Conservation (phyloP, 2,888 invertebrate species). For the Scotopteryx bipunctaria region DNA sequence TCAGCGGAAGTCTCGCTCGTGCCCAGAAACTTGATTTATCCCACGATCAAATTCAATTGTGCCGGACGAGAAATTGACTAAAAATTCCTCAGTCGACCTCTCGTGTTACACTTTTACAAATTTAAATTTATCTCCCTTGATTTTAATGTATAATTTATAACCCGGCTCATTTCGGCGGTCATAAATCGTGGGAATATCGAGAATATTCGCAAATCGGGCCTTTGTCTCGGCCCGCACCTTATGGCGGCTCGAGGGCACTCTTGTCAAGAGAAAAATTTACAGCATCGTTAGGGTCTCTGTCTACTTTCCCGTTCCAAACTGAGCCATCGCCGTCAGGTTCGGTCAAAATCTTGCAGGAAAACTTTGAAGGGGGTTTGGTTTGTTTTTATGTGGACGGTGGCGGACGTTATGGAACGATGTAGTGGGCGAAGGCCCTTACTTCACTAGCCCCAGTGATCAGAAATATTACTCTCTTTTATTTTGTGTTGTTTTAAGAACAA, state of each 20-base stretch:
- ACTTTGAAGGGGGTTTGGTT: no score
- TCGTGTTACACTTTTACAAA: conserved; percentile 49
- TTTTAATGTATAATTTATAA: conserved; percentile 35
- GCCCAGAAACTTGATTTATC: conserved; percentile 74
- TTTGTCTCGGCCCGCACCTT: conserved; percentile 12
- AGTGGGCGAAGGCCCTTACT: no score
- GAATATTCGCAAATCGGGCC: conserved; percentile 12
- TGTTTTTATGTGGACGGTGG: no score
- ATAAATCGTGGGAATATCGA: conserved; percentile 24
- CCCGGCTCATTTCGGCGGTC: conserved; percentile 18
- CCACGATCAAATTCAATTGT: conserved; percentile 78
- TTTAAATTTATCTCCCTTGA: conserved; percentile 45
- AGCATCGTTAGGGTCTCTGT: no score
- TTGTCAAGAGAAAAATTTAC: not conserved
- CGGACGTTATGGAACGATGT: no score
- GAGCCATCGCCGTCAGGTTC: no score
- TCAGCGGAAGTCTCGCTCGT: conserved; percentile 63
- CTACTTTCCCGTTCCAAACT: no score
- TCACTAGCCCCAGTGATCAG: no score
- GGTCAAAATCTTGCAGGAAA: no score
- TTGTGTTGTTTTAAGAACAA: not conserved
- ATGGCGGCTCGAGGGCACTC: not conserved
- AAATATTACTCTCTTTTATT: not conserved
- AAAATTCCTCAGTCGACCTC: conserved; percentile 67
- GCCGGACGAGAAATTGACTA: conserved; percentile 75